A percentile compares a stretch with the other conserved stretches of the same genome.
These are phyloP conservation scores for Poecilia latipinna DNA, from an alignment of 2,113 vertebrate genomes.

Conservation along the genomic window DNA sequence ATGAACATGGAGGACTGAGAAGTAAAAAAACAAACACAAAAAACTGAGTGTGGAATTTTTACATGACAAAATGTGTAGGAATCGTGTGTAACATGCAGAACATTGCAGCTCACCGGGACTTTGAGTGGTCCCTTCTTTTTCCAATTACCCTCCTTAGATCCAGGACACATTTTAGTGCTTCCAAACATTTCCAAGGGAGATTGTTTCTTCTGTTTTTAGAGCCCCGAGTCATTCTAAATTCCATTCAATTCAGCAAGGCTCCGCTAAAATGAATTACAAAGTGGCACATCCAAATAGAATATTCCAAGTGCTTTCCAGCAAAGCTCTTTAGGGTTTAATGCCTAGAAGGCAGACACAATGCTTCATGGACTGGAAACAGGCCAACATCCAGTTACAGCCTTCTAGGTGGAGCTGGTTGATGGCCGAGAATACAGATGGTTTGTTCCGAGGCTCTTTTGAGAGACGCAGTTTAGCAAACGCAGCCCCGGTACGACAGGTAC, in stretches of 20 bases:
- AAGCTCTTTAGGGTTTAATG: slow-evolving; percentile 72
- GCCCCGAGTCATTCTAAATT: slow-evolving; percentile 42
- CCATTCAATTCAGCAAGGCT: slow-evolving; percentile 45
- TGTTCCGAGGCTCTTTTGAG: slow-evolving; percentile 28
- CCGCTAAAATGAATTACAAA: slow-evolving; percentile 69
- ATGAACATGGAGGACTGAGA: too few species aligned
- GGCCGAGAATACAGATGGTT: slow-evolving; percentile 58
- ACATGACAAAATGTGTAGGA: too few species aligned
- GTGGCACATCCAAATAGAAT: slow-evolving; percentile 66
- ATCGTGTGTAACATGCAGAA: too few species aligned
- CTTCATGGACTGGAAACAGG: slow-evolving; percentile 53
- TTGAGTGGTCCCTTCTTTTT: slow-evolving; percentile 14
- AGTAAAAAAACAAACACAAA: too few species aligned
- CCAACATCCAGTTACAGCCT: slow-evolving; percentile 56
- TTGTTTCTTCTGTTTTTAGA: slow-evolving; percentile 46
- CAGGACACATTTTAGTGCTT: slow-evolving; percentile 1
- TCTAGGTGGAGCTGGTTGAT: slow-evolving; percentile 49
- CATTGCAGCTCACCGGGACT: neutral
- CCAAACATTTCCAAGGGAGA: slow-evolving; percentile 32
- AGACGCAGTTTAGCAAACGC: slow-evolving; percentile 36
- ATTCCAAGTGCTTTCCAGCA: slow-evolving; percentile 68
- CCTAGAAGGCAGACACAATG: slow-evolving; percentile 53
- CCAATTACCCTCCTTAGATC: slow-evolving; percentile 20
- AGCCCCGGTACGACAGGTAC: neutral
- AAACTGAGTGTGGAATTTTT: too few species aligned